Evolutionary conservation across 2,113 vertebrate genomes (phyloP).

Genomic region (human (Homo sapiens)): DNA sequence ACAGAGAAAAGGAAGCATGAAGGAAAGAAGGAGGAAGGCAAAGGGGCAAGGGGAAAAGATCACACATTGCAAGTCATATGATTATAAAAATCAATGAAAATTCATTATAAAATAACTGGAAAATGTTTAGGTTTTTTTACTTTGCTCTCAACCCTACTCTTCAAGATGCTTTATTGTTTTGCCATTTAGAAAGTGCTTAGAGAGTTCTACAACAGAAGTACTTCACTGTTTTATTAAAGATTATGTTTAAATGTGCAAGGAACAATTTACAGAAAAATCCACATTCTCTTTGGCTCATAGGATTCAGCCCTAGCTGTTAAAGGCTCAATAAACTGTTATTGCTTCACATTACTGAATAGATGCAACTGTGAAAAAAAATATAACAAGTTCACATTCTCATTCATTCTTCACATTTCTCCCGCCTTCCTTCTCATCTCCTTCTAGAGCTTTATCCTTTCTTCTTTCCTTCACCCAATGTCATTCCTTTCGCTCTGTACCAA

Average conservation of each 20-base stretch:
- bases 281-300: conserved; percentile 63
- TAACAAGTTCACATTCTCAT: conserved; percentile 49
- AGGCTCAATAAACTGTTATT: conserved; percentile 54
- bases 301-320: conserved; percentile 32
- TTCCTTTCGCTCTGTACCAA: conserved; percentile 48
- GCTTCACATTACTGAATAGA: conserved; percentile 61
- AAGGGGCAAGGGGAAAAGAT: not conserved
- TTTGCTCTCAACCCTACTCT: conserved; percentile 72
- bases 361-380: conserved; percentile 76
- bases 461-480: not conserved
- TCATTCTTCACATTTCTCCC: conserved; percentile 53
- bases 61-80: conserved; percentile 61
- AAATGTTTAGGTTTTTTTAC: conserved; percentile 63
- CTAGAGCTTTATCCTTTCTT: not conserved
- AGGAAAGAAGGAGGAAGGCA: not conserved
- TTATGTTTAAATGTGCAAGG: conserved; percentile 77
- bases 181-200: conserved; percentile 66
- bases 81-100: conserved; percentile 78
- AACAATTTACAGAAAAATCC: conserved; percentile 79
- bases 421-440: conserved; percentile 11
- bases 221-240: conserved; percentile 78
- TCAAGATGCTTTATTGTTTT: conserved; percentile 72
- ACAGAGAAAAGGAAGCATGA: not conserved
- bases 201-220: conserved; percentile 68
- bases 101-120: conserved; percentile 64